A percentile compares a stretch with the other conserved stretches of the same genome.
These are phyloP conservation scores for Scaptodrosophila latifasciaeformis DNA, from an alignment of 2,888 invertebrate genomes.

Conservation along the genomic window DNA sequence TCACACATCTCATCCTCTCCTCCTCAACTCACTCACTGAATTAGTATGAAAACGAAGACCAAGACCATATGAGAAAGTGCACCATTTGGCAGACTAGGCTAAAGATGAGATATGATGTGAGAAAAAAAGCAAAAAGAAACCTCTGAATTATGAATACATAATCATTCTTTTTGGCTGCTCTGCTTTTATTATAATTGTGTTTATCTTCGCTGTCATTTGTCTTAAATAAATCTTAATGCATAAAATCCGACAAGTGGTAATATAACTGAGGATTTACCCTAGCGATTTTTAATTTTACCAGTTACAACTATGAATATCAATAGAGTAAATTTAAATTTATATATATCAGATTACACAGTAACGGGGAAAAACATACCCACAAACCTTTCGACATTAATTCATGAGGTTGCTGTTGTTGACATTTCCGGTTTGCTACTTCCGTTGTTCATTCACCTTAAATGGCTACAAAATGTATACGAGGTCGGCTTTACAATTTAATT, in stretches of 20 bases:
- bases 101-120: too few relatives aligned
- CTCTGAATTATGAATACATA: neutral
- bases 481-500: neutral
- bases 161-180: neutral
- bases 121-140: too few relatives aligned
- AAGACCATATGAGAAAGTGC: too few relatives aligned
- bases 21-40: too few relatives aligned
- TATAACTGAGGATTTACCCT: too few relatives aligned
- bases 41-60: too few relatives aligned
- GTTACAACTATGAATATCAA: slow-evolving; percentile 20
- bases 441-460: slow-evolving; percentile 43
- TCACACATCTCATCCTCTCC: too few relatives aligned
- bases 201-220: neutral
- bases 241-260: too few relatives aligned
- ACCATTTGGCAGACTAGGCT: slow-evolving; percentile 23
- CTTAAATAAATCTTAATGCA: neutral
- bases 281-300: too few relatives aligned
- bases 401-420: slow-evolving; percentile 54
- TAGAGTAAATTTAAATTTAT: slow-evolving; percentile 11
- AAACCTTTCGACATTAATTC: slow-evolving; percentile 52
- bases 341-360: slow-evolving; percentile 28
- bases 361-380: neutral
- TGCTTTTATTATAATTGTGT: too few relatives aligned
- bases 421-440: slow-evolving; percentile 58
- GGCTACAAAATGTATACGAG: slow-evolving; percentile 19